Conservation (phyloP, 2,797 vertebrate genomes). For the Cetoscarus ocellatus region DNA sequence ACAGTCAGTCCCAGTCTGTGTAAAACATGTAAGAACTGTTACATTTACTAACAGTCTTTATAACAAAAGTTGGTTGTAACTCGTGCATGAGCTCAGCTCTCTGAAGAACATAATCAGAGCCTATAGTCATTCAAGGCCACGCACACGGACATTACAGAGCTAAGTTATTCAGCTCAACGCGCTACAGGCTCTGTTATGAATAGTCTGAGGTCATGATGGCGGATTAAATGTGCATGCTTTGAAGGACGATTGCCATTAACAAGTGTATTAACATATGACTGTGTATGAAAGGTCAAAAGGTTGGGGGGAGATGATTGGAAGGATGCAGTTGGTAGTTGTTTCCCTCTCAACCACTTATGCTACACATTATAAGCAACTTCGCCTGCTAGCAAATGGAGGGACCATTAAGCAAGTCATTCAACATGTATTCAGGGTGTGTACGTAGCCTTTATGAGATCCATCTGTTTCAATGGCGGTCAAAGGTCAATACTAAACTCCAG, state of each 20-base stretch:
- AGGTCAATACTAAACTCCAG: too few relatives aligned
- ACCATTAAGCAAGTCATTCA: too few relatives aligned
- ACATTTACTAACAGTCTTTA: background rate
- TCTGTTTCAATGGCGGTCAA: too few relatives aligned
- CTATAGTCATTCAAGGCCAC: background rate
- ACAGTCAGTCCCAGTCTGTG: background rate
- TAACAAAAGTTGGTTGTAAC: background rate
- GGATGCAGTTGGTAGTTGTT: too few relatives aligned
- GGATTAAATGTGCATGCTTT: background rate
- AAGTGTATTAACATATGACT: too few relatives aligned
- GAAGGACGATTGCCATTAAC: background rate
- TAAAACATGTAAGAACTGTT: background rate
- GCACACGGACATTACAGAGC: background rate
- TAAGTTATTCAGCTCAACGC: background rate
- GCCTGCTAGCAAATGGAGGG: too few relatives aligned
- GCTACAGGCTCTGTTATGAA: background rate
- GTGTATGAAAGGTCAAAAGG: too few relatives aligned
- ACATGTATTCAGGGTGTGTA: too few relatives aligned
- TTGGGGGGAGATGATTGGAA: too few relatives aligned
- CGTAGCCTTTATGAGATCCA: too few relatives aligned
- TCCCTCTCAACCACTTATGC: too few relatives aligned
- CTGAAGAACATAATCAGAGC: background rate
- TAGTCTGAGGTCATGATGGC: background rate
- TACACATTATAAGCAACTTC: too few relatives aligned
- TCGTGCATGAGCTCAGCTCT: background rate